Evolutionary conservation across 1,140 invertebrate genomes (phyloP).

Genomic region (Argopecten irradians): DNA sequence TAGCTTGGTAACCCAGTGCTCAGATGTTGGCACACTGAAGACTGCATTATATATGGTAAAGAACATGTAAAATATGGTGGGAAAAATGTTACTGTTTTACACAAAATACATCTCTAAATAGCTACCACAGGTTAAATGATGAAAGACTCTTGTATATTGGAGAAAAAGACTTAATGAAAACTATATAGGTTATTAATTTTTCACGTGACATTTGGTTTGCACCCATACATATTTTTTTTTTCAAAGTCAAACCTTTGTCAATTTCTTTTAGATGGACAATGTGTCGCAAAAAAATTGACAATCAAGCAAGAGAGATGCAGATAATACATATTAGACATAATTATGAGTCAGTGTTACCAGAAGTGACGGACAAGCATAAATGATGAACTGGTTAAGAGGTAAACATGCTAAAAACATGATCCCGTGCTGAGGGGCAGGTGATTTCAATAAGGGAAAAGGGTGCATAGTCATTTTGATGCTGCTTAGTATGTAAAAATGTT

Average conservation of each 20-base stretch:
- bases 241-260: constrained; percentile 10
- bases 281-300: constrained; percentile 11
- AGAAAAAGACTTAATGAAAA: constrained; percentile 1
- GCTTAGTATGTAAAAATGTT: constrained; percentile 22
- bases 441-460: constrained; percentile 14
- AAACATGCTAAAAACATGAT: constrained; percentile 22
- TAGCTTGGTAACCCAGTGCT: constrained; percentile 20
- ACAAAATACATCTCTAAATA: constrained; percentile 18
- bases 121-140: constrained; percentile 21
- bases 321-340: constrained; percentile 23
- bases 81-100: constrained; percentile 18
- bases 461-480: constrained; percentile 16
- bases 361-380: constrained; percentile 16
- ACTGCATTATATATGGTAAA: constrained; percentile 14
- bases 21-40: constrained; percentile 7
- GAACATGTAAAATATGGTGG: constrained; percentile 17
- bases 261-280: constrained; percentile 16
- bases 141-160: constrained; percentile 14
- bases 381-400: constrained; percentile 16
- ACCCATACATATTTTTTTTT: neutral
- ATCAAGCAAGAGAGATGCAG: constrained; percentile 20
- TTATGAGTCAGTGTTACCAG: constrained; percentile 12
- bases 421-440: constrained; percentile 4
- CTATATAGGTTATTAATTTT: neutral
- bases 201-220: neutral